Evolutionary conservation across 1,140 invertebrate species (phyloP), one percentile per base, ranked within the genome.

Genomic region (Oryzaephilus surinamensis): DNA sequence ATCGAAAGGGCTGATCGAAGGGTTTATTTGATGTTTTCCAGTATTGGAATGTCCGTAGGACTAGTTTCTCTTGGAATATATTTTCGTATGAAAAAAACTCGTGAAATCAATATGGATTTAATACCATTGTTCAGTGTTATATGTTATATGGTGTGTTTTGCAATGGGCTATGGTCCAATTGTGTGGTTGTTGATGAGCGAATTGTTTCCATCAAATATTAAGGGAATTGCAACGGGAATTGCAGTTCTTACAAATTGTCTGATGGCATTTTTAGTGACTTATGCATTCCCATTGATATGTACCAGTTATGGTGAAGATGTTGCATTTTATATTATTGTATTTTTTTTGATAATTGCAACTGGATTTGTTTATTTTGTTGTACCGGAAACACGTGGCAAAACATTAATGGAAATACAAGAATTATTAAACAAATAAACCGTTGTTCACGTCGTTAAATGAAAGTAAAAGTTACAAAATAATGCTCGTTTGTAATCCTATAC

Each of bases 331-430:
- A 44, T 45, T 13, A 8, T 31, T n/a, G 15, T 21, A 8, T 48
- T 37, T 24, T 21, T 19, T 23, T 35, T 38, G 13, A 81, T 81
- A 2, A 78, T 84, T 50, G 36, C 27, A 2, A 12, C n/a, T 2
- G 11, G 17, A 14, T 38, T 38, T 19, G 13, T 28, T 17, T 38
- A 38, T 26, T 38, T 38, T 11, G 18, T 14, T 3, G 5, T 38
- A 19, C 35, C 35, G n/a, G 35, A 38, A 20, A 38, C 35, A 4
- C 28, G 29, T 18, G 35, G 35, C 7, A 38, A 38, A 11, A 29
- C 12, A 18, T 29, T 38, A 26, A 26, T 19, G n/a, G 35, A 38
- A 13, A 38, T 38, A 18, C 35, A 38, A 19, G 26, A 30, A 19
- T 10, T 33, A 11, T 33, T 33, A 19, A 17, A n/a, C 7, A 33